These are phyloP conservation scores for Ispidina picta DNA, from an alignment of 2,797 vertebrate genomes.

Conservation along the genomic window DNA sequence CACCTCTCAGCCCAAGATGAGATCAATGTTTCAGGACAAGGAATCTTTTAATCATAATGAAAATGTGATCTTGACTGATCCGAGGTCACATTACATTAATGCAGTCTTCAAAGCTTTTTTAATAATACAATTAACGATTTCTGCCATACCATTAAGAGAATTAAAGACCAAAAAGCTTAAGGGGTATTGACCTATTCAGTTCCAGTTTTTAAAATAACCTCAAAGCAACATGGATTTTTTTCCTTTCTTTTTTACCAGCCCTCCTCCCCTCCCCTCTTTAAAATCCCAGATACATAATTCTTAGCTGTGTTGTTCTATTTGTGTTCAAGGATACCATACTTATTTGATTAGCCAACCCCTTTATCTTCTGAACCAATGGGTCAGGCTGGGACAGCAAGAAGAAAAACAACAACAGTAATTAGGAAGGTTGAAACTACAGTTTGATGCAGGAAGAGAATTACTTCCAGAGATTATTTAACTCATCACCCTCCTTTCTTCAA, in stretches of 20 bases:
- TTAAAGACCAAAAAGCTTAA: conserved; percentile 42
- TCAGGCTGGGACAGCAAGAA: conserved; percentile 19
- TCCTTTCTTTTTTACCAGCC: neutral
- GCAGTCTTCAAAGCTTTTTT: conserved; percentile 25
- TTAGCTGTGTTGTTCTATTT: conserved; percentile 5
- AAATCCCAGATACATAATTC: conserved; percentile 4
- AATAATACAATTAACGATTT: conserved; percentile 42
- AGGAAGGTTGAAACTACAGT: neutral
- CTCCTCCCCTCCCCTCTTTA: neutral
- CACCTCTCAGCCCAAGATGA: neutral
- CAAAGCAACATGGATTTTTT: neutral
- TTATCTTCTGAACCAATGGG: conserved; percentile 14
- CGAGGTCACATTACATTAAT: conserved; percentile 39
- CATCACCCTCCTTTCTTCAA: neutral
- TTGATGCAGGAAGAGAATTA: conserved; percentile 4
- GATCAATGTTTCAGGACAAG: conserved; percentile 33
- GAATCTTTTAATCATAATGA: conserved; percentile 58
- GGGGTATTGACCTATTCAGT: conserved; percentile 41
- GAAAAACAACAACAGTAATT: conserved; percentile 55
- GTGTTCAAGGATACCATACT: neutral
- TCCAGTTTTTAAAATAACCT: conserved; percentile 49
- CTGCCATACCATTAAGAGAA: conserved; percentile 35
- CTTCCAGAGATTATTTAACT: neutral
- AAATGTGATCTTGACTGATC: conserved; percentile 35
- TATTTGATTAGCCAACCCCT: conserved; percentile 13